phyloP scores from a whole-genome alignment of 2,113 vertebrate genomes.

The Clinocottus analis region DNA sequence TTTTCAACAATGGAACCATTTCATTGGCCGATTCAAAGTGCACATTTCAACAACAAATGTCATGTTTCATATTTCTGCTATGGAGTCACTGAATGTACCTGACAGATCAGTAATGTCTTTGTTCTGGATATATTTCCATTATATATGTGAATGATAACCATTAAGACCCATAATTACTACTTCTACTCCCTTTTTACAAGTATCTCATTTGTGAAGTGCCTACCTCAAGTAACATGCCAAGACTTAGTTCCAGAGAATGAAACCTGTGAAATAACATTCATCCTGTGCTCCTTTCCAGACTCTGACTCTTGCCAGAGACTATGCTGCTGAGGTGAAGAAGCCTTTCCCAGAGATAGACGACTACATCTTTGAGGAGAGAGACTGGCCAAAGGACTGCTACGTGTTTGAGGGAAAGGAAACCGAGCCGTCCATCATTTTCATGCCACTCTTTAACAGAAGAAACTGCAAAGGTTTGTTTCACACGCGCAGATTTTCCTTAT shows the following conservation, averaged over 20 bases:
- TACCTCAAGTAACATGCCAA: background rate
- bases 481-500: background rate
- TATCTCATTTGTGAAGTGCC: background rate
- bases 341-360: constrained; percentile 65
- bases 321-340: constrained; percentile 52
- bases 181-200: background rate
- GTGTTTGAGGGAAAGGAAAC: constrained; percentile 63
- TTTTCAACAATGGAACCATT: background rate
- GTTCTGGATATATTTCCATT: background rate
- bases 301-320: constrained; percentile 62
- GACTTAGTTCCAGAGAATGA: background rate
- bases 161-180: background rate
- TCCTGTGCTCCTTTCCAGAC: constrained; percentile 45
- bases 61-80: background rate
- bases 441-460: constrained; percentile 70
- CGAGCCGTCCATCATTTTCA: constrained; percentile 63
- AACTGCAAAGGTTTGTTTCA: constrained; percentile 68
- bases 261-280: background rate
- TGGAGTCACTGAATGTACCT: background rate
- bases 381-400: constrained; percentile 67
- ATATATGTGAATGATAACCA: background rate
- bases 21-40: background rate
- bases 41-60: background rate
- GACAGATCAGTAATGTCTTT: background rate
- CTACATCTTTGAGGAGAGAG: constrained; percentile 53